phyloP scores from a whole-genome alignment of 2,113 vertebrate species.

The Pseudolaguvia tuberculata region DNA sequence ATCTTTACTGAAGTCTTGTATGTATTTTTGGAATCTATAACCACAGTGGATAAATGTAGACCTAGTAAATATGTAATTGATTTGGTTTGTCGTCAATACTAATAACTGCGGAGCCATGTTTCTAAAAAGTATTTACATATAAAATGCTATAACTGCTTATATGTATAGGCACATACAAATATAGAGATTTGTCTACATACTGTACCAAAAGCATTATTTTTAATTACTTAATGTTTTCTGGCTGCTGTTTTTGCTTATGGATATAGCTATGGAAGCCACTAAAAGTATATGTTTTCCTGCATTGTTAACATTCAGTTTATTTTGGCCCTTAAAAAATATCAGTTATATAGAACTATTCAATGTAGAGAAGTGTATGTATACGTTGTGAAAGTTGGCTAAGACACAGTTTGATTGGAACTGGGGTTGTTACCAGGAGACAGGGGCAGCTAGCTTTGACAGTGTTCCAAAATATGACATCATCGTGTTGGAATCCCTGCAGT shows the following conservation, averaged over 20 bases:
- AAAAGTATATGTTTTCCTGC: background rate
- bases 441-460: slow-evolving; percentile 54
- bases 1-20: background rate
- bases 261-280: background rate
- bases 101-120: background rate
- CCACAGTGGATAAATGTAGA: background rate
- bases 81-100: background rate
- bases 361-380: background rate
- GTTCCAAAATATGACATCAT: slow-evolving; percentile 63
- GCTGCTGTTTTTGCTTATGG: background rate
- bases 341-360: slow-evolving; percentile 1
- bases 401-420: background rate
- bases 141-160: no score
- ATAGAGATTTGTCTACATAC: no score
- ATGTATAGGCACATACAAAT: no score
- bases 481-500: slow-evolving; percentile 44
- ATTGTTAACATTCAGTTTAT: background rate
- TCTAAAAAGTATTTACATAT: background rate
- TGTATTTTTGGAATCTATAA: background rate
- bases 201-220: background rate
- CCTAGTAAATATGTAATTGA: background rate
- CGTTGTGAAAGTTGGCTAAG: background rate
- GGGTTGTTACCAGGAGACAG: slow-evolving; percentile 57
- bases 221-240: background rate
- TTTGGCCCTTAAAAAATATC: background rate